These are phyloP conservation scores for Stenolophus ochropezus DNA, from an alignment of 2,888 invertebrate genomes.

Conservation along the genomic window DNA sequence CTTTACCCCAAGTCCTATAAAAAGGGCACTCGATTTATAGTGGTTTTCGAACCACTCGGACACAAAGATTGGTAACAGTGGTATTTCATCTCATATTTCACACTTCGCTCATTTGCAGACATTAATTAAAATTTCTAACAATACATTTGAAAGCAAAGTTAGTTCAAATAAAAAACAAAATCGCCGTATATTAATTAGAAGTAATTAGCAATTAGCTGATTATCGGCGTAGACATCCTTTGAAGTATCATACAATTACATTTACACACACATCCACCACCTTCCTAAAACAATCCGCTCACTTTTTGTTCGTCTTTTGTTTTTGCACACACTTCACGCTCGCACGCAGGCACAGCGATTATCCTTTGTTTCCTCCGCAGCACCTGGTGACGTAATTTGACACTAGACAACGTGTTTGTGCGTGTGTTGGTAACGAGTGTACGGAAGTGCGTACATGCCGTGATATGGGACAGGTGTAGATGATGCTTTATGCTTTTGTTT, in stretches of 20 bases:
- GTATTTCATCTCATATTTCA: too few relatives aligned
- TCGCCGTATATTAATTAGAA: too few relatives aligned
- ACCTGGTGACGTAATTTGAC: conserved; percentile 33
- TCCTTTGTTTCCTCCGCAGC: conserved; percentile 14
- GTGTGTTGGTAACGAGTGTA: conserved; percentile 8
- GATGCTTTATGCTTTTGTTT: background rate
- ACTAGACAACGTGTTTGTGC: background rate
- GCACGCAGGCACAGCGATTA: background rate
- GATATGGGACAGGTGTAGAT: conserved; percentile 14
- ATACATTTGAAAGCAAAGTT: too few relatives aligned
- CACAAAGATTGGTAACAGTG: too few relatives aligned
- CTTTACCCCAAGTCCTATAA: too few relatives aligned
- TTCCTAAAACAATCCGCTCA: background rate
- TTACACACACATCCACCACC: background rate
- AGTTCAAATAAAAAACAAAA: too few relatives aligned
- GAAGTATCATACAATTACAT: background rate
- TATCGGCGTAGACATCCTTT: background rate
- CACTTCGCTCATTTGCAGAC: too few relatives aligned
- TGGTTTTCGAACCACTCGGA: too few relatives aligned
- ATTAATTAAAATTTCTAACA: too few relatives aligned
- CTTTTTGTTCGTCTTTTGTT: background rate
- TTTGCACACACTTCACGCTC: background rate
- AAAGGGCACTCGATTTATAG: too few relatives aligned
- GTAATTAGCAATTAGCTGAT: conserved; percentile 12
- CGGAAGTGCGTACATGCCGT: conserved; percentile 9